Evolutionary conservation across 2,797 vertebrate genomes (phyloP).

Genomic region (Alosa sapidissima): DNA sequence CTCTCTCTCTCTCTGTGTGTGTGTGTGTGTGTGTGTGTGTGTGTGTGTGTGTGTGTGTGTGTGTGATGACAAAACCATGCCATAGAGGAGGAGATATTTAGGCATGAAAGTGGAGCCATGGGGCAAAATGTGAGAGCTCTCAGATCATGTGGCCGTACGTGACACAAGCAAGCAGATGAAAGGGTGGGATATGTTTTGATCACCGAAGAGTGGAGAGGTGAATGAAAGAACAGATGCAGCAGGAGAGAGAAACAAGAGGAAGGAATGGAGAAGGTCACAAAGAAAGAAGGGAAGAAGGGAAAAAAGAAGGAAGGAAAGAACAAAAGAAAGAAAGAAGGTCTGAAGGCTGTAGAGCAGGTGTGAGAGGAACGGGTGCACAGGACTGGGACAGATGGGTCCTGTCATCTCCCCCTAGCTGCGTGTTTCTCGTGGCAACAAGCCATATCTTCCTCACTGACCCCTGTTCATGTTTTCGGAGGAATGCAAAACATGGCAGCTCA

Average conservation of each 20-base stretch:
- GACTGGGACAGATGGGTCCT: slow-evolving; percentile 35
- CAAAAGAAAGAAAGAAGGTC: not conserved
- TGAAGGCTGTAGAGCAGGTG: not conserved
- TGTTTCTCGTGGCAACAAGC: slow-evolving; percentile 62
- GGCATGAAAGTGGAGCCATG: not conserved
- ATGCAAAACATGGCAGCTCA: slow-evolving; percentile 19
- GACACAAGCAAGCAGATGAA: not conserved
- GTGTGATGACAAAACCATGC: not conserved
- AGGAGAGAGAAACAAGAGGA: not conserved
- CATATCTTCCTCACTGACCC: slow-evolving; percentile 36
- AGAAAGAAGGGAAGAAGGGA: not conserved
- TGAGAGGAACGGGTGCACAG: not conserved
- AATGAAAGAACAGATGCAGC: not conserved
- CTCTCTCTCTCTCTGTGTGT: no score
- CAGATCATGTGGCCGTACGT: not conserved
- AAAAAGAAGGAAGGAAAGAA: not conserved
- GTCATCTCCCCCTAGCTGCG: slow-evolving; percentile 47
- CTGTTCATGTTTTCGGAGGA: not conserved
- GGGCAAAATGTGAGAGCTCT: not conserved
- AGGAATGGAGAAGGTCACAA: no score
- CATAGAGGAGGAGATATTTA: not conserved
- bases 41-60: not conserved
- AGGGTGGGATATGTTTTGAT: not conserved
- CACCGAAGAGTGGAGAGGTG: not conserved
- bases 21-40: slow-evolving; percentile 1